Evolutionary conservation across 2,113 vertebrate species (phyloP).

Genomic region (Erythrocercus mccallii): DNA sequence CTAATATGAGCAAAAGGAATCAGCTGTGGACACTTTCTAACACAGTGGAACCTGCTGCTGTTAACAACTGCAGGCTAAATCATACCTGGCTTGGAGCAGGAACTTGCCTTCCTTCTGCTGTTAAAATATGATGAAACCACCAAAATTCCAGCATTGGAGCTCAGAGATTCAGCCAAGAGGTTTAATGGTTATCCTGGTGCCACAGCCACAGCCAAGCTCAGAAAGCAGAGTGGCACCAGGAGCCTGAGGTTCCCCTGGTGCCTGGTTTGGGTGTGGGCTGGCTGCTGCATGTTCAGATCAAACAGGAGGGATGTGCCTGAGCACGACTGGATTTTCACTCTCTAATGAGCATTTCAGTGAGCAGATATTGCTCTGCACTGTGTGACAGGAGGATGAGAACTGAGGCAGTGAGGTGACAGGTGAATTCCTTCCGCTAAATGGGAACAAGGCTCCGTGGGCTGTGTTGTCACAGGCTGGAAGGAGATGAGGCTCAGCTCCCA

Average conservation of each 20-base stretch:
- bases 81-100: background rate
- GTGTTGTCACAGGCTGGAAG: background rate
- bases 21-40: background rate
- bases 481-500: background rate
- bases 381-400: background rate
- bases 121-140: background rate
- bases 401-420: background rate
- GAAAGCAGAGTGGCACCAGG: background rate
- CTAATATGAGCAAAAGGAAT: background rate
- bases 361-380: background rate
- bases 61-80: background rate
- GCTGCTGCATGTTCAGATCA: background rate
- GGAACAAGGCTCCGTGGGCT: background rate
- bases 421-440: background rate
- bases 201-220: background rate
- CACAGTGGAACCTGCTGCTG: background rate
- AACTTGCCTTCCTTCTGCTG: background rate
- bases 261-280: background rate
- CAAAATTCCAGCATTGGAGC: accelerated
- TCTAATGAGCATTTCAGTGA: background rate
- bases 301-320: background rate
- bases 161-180: background rate
- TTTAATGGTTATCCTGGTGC: background rate
- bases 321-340: background rate
- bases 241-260: background rate